phyloP scores from a whole-genome alignment of 2,113 vertebrate genomes.

The Pseudorhombus dupliciocellatus region DNA sequence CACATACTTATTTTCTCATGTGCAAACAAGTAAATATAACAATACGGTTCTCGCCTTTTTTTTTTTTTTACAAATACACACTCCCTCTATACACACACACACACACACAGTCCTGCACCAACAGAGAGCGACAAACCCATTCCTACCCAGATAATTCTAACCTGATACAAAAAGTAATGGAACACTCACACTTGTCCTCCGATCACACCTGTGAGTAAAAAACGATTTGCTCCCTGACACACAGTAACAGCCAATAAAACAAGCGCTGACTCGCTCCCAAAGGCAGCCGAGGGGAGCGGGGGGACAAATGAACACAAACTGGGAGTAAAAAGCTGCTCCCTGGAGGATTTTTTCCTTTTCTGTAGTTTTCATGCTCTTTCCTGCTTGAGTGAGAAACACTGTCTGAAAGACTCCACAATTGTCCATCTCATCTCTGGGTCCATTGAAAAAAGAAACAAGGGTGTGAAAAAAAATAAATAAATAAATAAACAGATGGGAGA shows the following conservation, averaged over 20 bases:
- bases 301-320: constrained; percentile 84
- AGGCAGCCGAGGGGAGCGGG: constrained; percentile 78
- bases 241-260: constrained; percentile 83
- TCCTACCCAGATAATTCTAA: constrained; percentile 72
- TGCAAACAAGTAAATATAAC: constrained; percentile 61
- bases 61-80: constrained; percentile 16
- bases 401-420: constrained; percentile 65
- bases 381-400: constrained; percentile 75
- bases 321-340: constrained; percentile 79
- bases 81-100: constrained; percentile 5
- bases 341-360: constrained; percentile 71
- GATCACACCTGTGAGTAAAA: constrained; percentile 80
- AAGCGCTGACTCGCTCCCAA: constrained; percentile 81
- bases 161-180: constrained; percentile 78
- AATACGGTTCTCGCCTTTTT: constrained; percentile 18
- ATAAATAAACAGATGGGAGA: constrained; percentile 10
- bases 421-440: constrained; percentile 61
- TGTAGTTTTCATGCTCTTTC: constrained; percentile 73
- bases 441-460: constrained; percentile 39
- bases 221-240: constrained; percentile 79
- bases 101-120: constrained; percentile 25
- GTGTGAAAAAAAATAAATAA: constrained; percentile 14
- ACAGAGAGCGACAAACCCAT: constrained; percentile 47
- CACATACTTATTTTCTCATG: constrained; percentile 43
- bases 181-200: constrained; percentile 77